phyloP scores from a whole-genome alignment of 37 sponge, comb jelly and placozoan genomes.

The Ephydatia muelleri region DNA sequence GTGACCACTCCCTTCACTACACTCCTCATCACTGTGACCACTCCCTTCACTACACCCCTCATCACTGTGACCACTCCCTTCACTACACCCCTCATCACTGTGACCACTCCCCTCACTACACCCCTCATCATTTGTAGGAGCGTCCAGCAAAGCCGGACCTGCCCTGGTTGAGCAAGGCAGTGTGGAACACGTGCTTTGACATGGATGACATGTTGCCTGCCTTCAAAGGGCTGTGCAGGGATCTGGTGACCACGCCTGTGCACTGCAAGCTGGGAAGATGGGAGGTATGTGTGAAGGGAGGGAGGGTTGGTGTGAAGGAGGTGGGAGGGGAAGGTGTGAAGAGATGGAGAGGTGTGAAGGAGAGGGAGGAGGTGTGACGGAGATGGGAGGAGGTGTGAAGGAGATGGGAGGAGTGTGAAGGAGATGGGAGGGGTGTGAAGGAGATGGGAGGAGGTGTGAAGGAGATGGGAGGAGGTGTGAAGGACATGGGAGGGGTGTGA shows the following conservation, averaged over 20 bases:
- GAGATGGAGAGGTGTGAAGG: not conserved
- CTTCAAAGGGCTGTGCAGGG: constrained; percentile 75
- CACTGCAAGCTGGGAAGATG: constrained; percentile 63
- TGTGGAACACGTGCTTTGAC: constrained; percentile 87
- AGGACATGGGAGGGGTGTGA: not conserved
- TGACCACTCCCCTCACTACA: not conserved
- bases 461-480: not conserved
- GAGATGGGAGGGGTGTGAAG: not conserved
- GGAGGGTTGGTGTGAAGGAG: not conserved
- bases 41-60: too few relatives aligned
- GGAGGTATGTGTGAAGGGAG: constrained; percentile 33
- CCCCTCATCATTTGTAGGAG: constrained; percentile 34
- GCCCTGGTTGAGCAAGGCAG: constrained; percentile 75
- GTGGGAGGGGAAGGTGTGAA: not conserved
- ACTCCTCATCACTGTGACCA: too few relatives aligned
- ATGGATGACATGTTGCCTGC: constrained; percentile 77
- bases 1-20: too few relatives aligned
- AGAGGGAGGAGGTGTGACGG: not conserved
- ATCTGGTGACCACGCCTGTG: constrained; percentile 81
- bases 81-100: not conserved
- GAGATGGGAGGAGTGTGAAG: not conserved
- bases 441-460: not conserved
- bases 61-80: too few relatives aligned
- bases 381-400: not conserved
- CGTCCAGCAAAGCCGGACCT: constrained; percentile 86